Base-by-base conservation (phyloP, 2,797 vertebrate species). In the Channa striata region DNA sequence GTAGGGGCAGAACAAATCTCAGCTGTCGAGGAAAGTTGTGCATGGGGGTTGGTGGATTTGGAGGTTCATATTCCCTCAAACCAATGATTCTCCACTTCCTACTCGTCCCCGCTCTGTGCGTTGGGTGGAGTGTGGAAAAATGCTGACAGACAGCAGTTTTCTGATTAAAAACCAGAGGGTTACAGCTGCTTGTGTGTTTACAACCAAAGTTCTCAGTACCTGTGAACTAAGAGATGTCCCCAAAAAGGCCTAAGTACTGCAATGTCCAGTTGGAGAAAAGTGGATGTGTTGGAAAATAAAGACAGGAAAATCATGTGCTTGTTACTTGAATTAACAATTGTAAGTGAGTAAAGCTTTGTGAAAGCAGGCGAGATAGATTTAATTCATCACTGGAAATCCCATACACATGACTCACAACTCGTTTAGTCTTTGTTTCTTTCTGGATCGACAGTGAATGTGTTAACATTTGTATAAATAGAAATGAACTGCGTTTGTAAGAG, bases 1-100 rank as follows among this genome's bases (percentile, higher is more conserved):
- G 67, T 25, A 52, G 71, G 59, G 57, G 85, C 74, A 85, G 86
- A 92, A 93, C 87, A 21, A 92, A 93, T 94, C 91, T 93, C 93
- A 93, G 93, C 92, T 93, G 93, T 92, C 89, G 56, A 58, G 68
- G 47, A 51, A 59, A 75, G 86, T 61, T 65, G 77, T 57, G 65
- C 11, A 21, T 19, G 76, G 80, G 78, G 84, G 74, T 76, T 66
- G 65, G 80, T 59, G 73, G 79, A 78, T 75, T 86, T 78, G 13
- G 23, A 47, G 76, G 69, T 59, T 59, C 80, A 72, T 72, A 20
- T 69, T 75, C 82, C 66, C 57, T 72, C 71, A 58, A 72, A 80
- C 70, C 80, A 63, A 50, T 83, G 80, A 86, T 72, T 65, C 66
- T 60, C 71, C 46, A 10, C 63, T 77, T 72, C 49, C 30, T 46